Base-by-base conservation (phyloP, 2,113 vertebrate species). In the Plecturocebus donacophilus region DNA sequence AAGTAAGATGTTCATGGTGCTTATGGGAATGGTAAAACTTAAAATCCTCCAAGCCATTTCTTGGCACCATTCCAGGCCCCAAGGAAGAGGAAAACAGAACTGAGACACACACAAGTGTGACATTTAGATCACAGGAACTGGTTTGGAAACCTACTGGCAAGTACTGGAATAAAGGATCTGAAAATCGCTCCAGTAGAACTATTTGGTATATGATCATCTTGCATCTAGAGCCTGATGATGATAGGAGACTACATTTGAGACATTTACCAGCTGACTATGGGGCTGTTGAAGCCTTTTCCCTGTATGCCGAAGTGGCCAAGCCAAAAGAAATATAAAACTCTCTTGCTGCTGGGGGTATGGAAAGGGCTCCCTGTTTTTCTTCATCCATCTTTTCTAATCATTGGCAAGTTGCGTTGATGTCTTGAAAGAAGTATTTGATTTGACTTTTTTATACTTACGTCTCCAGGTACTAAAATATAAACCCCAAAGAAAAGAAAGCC, bases 391-490 rank as follows among this genome's bases (percentile, higher is more conserved):
- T 93, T 87, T 61, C 54, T 80, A 84, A 87, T 49, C 12, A 38
- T 52, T 83, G 70, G 20, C 13, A 92, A 92, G 25, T 76, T 81
- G 61, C 84, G 5, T 21, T 79, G 25, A 90, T 90, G 45, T 83
- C 97, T 90, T 90, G 52, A 85, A 94, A 88, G 9, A 85, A 83
- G 40, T n/a, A 49, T 84, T 91, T 64, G 38, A 91, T 91, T 90
- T 49, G 45, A 68, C 70, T 73, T 90, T 90, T 79, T 86, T 19
- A 86, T 81, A 17, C 19, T 64, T 86, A 56, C 14, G 38, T 25
- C 30, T 71, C 40, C 12, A 45, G 61, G 45, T 49, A 75, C 76
- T 90, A 84, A 92, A 87, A 61, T 42, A 61, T 20, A 92, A 81
- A 27, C 19, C 8, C 35, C 13, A 81, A 93, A 95, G 47, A 27